Evolutionary conservation across 2,113 vertebrate genomes (phyloP), one percentile per base, ranked within the genome.

Genomic region (Anas platyrhynchos): DNA sequence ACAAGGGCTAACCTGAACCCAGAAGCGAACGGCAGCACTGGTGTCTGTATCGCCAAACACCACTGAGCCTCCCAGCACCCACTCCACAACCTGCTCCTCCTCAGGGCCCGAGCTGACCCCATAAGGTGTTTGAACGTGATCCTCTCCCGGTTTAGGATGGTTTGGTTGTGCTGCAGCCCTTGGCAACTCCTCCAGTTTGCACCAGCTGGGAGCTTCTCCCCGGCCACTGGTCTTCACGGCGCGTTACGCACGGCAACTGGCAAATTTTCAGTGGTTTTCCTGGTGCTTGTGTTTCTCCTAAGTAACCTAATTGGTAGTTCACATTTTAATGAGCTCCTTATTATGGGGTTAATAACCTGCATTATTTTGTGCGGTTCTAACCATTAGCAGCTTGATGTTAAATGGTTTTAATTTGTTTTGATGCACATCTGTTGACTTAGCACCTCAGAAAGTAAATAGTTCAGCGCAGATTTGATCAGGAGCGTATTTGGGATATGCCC

Each of bases 311-410:
- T 93, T 91, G 81, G 82, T 93, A 94, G 91, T 92, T 96, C 94
- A 73, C 41, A 58, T 89, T 96, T 94, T 96, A 97, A 96, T 94
- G 92, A 96, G 82, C 55, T 92, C 55, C 82, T 89, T 86, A 79
- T 95, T 95, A 96, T 72, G 63, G 74, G 50, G 84, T 89, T 96
- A 95, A 96, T 97, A 95, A 79, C 31, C 80, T 89, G 54, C 74
- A 96, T 88, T 91, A 88, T 95, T 93, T 75, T 88, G 36, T 91
- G 68, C 27, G 75, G 74, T 69, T 95, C 84, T 79, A 93, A 54
- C 86, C 86, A 96, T 95, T 86, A 93, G 66, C 54, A 94, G 36
- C 62, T 76, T 63, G 71, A 85, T 83, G 69, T 71, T 94, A 88
- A 92, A 96, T 44, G 82, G 44, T 43, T 81, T 91, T 93, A 94